Evolutionary conservation across 2,888 invertebrate species (phyloP), one percentile per base, ranked within the genome.

Genomic region (Diaphora mendica): DNA sequence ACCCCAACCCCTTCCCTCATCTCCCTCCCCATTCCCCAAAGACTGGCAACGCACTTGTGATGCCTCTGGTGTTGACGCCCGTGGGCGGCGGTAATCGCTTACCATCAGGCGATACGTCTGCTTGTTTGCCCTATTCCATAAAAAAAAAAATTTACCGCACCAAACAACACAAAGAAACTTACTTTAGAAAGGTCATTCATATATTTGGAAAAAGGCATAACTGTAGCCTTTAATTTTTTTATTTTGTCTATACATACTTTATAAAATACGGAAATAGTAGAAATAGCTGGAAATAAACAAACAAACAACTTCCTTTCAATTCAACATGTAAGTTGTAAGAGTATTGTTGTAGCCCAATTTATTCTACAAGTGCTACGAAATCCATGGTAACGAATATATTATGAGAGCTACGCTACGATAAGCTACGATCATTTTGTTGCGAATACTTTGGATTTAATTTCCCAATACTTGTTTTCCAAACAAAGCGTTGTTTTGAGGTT

Each of bases 361-460:
- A 64, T 48, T 69, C 78, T 81, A 82, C 78, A 72, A 71, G 70
- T 33, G 79, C 78, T 83, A 83, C 83, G 81, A 82, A 55, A 71
- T 73, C 1, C 2, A 48, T 66, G 51, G 82, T 81, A 82, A 78
- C 79, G n/a, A n/a, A n/a, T n/a, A n/a, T n/a, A 30, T 73, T 74
- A 77, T 82, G 80, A 80, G 72, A 48, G 33, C n/a, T 55, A 55
- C 68, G 75, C 81, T 82, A 82, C 82, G 80, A 71, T 65, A 73
- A 48, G 80, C 80, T 82, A 77, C 83, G 77, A 80, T 64, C 64
- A 55, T 72, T 75, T 78, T 51, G 42, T 65, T 70, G 66, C 68
- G 65, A 64, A 76, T 66, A 64, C n/a, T 39, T 73, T 76, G 71
- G 62, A 59, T 70, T n/a, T 76, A 64, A 77, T 78, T 77, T 72